Conservation (phyloP, 2,888 invertebrate species). For the Himalopsyche japonica region DNA sequence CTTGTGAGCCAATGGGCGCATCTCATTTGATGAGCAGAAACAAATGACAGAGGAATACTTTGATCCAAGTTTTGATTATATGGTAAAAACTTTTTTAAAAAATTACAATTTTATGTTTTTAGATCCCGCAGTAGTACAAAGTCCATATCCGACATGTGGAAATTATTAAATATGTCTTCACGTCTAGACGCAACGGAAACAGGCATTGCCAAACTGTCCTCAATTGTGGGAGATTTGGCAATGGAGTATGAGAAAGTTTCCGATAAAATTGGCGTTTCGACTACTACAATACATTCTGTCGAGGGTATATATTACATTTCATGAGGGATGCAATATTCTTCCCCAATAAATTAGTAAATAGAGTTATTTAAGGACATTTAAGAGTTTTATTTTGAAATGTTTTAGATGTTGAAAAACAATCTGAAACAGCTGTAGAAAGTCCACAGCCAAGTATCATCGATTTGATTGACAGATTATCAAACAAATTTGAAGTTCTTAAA, state of each 20-base stretch:
- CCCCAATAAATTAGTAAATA: not conserved
- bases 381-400: not conserved
- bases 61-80: too few relatives aligned
- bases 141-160: conserved; percentile 67
- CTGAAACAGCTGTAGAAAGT: conserved; percentile 37
- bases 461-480: conserved; percentile 14
- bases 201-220: conserved; percentile 64
- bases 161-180: conserved; percentile 64
- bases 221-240: conserved; percentile 63
- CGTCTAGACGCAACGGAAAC: conserved; percentile 67
- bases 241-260: conserved; percentile 45
- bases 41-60: too few relatives aligned
- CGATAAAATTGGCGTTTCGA: not conserved
- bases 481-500: conserved; percentile 14
- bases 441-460: conserved; percentile 14
- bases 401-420: not conserved
- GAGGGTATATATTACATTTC: not conserved
- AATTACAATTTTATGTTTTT: not conserved
- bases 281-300: not conserved
- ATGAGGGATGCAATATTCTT: not conserved
- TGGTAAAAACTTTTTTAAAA: too few relatives aligned
- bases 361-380: not conserved
- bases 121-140: conserved; percentile 55
- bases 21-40: too few relatives aligned
- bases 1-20: too few relatives aligned